Evolutionary conservation across 2,797 vertebrate species (phyloP).

Genomic region (Pitangus sulphuratus): DNA sequence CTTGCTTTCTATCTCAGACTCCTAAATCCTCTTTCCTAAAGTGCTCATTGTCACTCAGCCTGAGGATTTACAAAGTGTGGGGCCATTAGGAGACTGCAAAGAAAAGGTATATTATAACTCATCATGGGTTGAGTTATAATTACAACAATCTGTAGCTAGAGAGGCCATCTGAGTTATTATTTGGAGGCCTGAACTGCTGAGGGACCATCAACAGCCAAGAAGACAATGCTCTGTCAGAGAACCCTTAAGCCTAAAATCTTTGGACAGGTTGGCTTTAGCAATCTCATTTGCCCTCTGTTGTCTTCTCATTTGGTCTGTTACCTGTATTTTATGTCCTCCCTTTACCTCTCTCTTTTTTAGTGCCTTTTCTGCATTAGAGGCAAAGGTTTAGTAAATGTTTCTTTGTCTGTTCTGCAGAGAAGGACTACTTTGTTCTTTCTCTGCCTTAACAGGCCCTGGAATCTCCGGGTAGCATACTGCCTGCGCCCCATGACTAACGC

Average conservation of each 20-base stretch:
- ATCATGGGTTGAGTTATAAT: background rate
- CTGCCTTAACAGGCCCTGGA: background rate
- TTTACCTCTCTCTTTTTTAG: background rate
- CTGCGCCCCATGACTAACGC: slow-evolving; percentile 52
- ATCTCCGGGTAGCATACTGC: background rate
- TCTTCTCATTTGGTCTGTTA: background rate
- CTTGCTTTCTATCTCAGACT: background rate
- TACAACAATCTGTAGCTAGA: background rate
- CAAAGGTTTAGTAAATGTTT: background rate
- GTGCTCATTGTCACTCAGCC: background rate
- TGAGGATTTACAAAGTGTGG: background rate
- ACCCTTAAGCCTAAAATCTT: background rate
- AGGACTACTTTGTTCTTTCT: slow-evolving; percentile 47
- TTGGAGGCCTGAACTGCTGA: background rate
- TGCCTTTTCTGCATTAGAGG: background rate
- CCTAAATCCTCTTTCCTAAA: background rate
- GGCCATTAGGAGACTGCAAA: background rate
- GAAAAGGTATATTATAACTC: background rate
- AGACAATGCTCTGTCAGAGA: background rate
- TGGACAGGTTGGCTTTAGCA: background rate
- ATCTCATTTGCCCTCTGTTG: background rate
- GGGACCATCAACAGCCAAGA: fast-evolving
- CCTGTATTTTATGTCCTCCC: background rate
- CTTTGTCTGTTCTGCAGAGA: slow-evolving; percentile 13
- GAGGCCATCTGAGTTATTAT: background rate